These are phyloP conservation scores for Choristoneura rosaceana DNA, from an alignment of 2,888 invertebrate genomes.

Conservation along the genomic window DNA sequence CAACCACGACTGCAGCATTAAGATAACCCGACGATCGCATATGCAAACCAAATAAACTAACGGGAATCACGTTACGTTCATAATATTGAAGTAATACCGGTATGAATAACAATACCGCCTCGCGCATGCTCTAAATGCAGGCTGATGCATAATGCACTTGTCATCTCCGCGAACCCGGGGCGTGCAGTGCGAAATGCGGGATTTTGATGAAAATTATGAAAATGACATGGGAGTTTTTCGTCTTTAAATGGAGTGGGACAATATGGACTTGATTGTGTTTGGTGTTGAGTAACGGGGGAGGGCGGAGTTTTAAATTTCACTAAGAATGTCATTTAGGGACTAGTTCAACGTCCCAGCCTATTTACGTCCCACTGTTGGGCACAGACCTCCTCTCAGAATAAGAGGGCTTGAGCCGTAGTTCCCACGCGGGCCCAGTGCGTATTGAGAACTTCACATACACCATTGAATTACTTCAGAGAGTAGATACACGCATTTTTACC, in stretches of 20 bases:
- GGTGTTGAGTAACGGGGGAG: too few relatives aligned
- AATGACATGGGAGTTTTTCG: conserved; percentile 11
- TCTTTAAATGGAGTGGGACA: background rate
- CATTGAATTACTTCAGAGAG: too few relatives aligned
- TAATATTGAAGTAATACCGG: conserved; percentile 1
- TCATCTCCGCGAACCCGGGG: conserved; percentile 70
- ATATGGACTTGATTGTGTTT: background rate
- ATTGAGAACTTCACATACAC: too few relatives aligned
- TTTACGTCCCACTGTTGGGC: too few relatives aligned
- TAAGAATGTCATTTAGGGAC: too few relatives aligned
- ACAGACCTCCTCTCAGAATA: too few relatives aligned
- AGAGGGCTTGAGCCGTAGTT: too few relatives aligned
- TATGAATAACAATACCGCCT: conserved; percentile 35
- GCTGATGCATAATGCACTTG: conserved; percentile 77
- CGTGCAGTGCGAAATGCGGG: conserved; percentile 45
- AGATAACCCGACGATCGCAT: conserved; percentile 7
- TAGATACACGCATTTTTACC: too few relatives aligned
- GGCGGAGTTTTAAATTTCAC: too few relatives aligned
- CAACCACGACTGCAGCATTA: conserved; percentile 5
- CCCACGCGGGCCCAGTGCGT: too few relatives aligned
- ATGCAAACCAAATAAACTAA: conserved; percentile 34
- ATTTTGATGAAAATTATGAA: conserved; percentile 32
- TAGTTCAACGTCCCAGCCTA: too few relatives aligned
- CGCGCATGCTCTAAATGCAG: conserved; percentile 64
- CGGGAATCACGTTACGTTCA: conserved; percentile 9